Evolutionary conservation across 2,797 vertebrate species (phyloP).

Genomic region (Cryptoprocta ferox): DNA sequence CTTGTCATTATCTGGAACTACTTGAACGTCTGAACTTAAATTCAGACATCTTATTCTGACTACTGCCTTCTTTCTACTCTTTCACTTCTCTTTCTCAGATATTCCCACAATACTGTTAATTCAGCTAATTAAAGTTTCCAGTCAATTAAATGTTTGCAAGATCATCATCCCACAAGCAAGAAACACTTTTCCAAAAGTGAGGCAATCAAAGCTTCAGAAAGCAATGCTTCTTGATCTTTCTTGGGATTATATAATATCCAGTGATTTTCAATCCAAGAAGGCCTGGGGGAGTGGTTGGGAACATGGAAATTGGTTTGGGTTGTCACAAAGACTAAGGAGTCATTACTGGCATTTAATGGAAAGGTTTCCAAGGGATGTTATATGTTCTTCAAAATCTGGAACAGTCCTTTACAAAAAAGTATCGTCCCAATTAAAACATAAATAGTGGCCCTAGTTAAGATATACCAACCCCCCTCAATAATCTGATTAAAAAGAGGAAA

Average conservation of each 20-base stretch:
- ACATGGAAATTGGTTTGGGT: not conserved
- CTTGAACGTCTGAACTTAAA: not conserved
- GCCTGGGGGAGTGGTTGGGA: not conserved
- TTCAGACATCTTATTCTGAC: not conserved
- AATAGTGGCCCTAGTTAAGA: not conserved
- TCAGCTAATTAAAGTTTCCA: not conserved
- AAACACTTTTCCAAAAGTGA: not conserved
- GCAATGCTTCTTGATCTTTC: not conserved
- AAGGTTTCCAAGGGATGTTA: not conserved
- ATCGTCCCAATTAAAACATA: not conserved
- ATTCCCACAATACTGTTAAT: not conserved
- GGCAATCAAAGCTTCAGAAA: not conserved
- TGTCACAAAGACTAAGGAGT: not conserved
- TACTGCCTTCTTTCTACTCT: not conserved
- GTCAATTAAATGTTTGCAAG: not conserved
- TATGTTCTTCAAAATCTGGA: not conserved
- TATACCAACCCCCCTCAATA: not conserved
- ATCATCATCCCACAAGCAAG: not conserved
- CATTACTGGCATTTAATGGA: not conserved
- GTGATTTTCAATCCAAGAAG: not conserved
- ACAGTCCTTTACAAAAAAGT: not conserved
- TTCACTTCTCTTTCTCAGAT: not conserved
- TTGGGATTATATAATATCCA: not conserved
- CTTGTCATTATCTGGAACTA: not conserved
- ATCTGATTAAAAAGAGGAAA: not conserved